Evolutionary conservation across 2,113 vertebrate genomes (phyloP), one percentile per base, ranked within the genome.

Genomic region (Oreochromis tanganicae): DNA sequence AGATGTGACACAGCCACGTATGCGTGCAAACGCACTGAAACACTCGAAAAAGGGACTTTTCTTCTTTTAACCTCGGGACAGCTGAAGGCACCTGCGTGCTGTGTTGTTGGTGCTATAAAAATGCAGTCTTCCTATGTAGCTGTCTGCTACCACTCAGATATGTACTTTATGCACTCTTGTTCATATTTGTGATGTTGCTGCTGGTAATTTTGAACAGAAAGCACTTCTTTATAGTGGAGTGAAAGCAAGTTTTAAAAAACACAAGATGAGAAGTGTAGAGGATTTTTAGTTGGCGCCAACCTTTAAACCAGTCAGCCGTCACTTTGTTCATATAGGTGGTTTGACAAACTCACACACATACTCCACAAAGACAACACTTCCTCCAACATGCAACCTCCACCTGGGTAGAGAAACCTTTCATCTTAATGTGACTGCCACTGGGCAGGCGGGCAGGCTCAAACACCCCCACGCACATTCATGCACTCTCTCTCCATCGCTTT

Each of bases 381-480:
- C 27, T 73, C 12, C 2, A 16, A 86, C 82, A 81, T 83, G 55
- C 50, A 32, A 38, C 80, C 86, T 84, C 81, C 87, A 94, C 85
- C 91, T 91, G 91, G 86, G 85, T 84, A 79, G 82, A 83, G 71
- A 71, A 90, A 78, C 92, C 89, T 91, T 90, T 90, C 75, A 90
- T 90, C 85, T 92, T 13, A 5, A 43, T 19, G 9, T 84, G 85
- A 91, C 61, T 80, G 91, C 89, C 87, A 84, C 50, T 66, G 91
- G 91, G 81, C 87, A 85, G 80, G 87, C 73, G 24, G 68, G 87
- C 79, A 29, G 68, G 84, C 79, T 87, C 88, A 52, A 78, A 93
- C 61, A 88, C 66, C 75, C 85, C 34, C 16, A 2, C 84, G 73
- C 81, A 85, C 56, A 75, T 5, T 63, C 66, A 27, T 14, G 61